Conservation (phyloP, 2,888 invertebrate species). For the Tiliacea aurago region DNA sequence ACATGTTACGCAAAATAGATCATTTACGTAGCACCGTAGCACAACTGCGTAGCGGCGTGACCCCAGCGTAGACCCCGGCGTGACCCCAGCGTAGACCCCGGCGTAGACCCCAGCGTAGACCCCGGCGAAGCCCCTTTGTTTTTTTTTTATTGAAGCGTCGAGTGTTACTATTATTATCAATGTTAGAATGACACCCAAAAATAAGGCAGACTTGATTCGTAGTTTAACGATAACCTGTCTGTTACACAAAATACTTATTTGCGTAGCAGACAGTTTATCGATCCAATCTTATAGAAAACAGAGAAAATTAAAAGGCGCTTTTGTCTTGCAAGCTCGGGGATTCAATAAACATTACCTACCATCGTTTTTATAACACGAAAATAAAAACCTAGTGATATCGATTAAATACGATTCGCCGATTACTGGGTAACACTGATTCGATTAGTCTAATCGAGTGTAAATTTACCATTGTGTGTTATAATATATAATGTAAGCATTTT, state of each 20-base stretch:
- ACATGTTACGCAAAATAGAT: not conserved
- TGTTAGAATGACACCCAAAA: too few species aligned
- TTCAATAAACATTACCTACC: not conserved
- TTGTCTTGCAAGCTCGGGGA: not conserved
- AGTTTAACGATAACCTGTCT: not conserved
- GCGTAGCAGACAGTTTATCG: not conserved
- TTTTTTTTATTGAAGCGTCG: too few species aligned
- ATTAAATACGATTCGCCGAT: not conserved
- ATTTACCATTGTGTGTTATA: not conserved
- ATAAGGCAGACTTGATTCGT: not conserved
- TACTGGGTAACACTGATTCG: constrained; percentile 7
- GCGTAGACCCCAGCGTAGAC: not conserved
- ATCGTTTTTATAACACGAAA: not conserved
- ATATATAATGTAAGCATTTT: constrained; percentile 1
- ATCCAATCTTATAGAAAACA: not conserved
- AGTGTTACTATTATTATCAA: not conserved
- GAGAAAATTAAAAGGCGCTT: not conserved
- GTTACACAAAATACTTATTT: not conserved
- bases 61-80: not conserved
- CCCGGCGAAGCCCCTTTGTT: not conserved
- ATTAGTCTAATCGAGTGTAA: constrained; percentile 35
- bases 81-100: not conserved
- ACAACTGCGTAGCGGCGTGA: not conserved
- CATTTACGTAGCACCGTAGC: constrained; percentile 30
- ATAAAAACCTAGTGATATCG: not conserved